phyloP scores from a whole-genome alignment of 2,113 vertebrate species.

The Sebastes fasciatus region DNA sequence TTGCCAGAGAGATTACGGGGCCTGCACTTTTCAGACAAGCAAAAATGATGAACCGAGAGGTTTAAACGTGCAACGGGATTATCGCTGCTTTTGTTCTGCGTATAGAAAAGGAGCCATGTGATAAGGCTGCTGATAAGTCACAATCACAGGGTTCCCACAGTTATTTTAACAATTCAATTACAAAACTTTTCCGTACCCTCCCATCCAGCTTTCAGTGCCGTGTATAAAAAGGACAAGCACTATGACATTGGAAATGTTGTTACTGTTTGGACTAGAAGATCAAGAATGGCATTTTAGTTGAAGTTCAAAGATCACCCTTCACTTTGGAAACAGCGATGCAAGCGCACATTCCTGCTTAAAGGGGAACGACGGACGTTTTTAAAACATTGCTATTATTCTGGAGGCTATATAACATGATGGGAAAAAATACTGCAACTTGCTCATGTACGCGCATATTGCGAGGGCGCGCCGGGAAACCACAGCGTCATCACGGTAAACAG shows the following conservation, averaged over 20 bases:
- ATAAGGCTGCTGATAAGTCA: constrained; percentile 65
- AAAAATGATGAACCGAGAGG: constrained; percentile 64
- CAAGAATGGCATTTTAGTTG: neutral
- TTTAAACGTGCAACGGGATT: constrained; percentile 65
- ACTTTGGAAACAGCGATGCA: too few species aligned
- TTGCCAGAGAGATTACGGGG: constrained; percentile 59
- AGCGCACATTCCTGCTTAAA: too few species aligned
- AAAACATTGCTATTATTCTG: too few species aligned
- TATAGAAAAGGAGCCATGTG: constrained; percentile 54
- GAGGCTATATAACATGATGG: too few species aligned
- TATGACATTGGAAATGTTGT: constrained; percentile 14
- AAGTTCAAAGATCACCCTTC: neutral
- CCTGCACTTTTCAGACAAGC: constrained; percentile 56
- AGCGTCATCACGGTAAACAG: too few species aligned
- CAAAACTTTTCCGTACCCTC: constrained; percentile 29
- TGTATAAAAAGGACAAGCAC: neutral
- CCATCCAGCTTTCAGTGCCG: neutral
- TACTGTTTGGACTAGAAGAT: neutral
- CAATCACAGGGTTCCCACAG: constrained; percentile 69
- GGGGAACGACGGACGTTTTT: too few species aligned
- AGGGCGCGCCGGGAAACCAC: too few species aligned
- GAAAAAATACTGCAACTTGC: too few species aligned
- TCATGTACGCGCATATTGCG: too few species aligned
- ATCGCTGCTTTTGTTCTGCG: constrained; percentile 65
- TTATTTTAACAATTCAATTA: constrained; percentile 64